phyloP scores from a whole-genome alignment of 2,888 invertebrate species.

The Hyalella azteca region DNA sequence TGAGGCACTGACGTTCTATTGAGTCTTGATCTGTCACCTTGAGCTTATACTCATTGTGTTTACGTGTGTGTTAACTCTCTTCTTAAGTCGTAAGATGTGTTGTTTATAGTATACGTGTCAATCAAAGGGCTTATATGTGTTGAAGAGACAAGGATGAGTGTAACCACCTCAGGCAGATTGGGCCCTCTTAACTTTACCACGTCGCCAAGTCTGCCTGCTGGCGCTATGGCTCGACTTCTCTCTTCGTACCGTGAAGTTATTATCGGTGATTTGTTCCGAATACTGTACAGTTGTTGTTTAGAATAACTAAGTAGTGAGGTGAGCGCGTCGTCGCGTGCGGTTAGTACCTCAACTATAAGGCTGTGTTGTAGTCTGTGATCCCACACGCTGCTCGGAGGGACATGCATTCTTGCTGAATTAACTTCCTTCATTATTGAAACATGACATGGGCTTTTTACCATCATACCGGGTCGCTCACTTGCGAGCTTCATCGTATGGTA shows the following conservation, averaged over 20 bases:
- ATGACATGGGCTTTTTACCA: no score
- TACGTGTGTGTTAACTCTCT: neutral
- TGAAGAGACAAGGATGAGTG: neutral
- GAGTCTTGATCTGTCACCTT: neutral
- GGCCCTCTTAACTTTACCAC: conserved; percentile 5
- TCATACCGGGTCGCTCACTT: no score
- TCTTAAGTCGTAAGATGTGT: neutral
- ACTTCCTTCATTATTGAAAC: neutral
- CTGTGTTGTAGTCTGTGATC: conserved; percentile 59
- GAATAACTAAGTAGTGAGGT: conserved; percentile 22
- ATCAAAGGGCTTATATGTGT: conserved; percentile 10
- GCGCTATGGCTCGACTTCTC: neutral
- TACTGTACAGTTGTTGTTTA: conserved; percentile 26
- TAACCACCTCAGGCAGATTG: conserved; percentile 8
- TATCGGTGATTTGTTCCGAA: neutral
- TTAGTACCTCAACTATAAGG: conserved; percentile 58
- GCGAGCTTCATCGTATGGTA: no score
- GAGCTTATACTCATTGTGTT: conserved; percentile 4
- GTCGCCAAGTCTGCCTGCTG: conserved; percentile 1
- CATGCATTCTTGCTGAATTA: neutral
- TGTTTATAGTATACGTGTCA: conserved; percentile 9
- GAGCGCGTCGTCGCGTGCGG: conserved; percentile 39
- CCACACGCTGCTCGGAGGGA: conserved; percentile 39
- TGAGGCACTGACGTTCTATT: no score
- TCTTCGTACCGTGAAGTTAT: conserved; percentile 24